Percentiles rank a stretch among this genome's conserved stretches.
Evolutionary conservation across 1,140 invertebrate genomes (phyloP).

Genomic region (Aphaenogaster rudis): DNA sequence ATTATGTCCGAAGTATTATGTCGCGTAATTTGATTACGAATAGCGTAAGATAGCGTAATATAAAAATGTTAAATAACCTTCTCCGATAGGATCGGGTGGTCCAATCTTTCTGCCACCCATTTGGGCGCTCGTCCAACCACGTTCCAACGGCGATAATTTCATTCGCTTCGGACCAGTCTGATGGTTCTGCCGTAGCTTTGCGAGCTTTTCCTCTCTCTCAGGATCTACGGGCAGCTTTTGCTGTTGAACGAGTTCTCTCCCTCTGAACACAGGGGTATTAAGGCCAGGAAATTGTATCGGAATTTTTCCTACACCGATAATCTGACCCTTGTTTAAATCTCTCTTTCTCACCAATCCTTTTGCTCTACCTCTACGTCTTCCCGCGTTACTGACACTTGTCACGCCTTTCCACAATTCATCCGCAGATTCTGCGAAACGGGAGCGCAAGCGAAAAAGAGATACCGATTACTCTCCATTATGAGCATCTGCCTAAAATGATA

Average conservation of each 20-base stretch:
- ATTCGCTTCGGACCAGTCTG: conserved; percentile 89
- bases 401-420: conserved; percentile 97
- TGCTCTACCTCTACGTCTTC: conserved; percentile 97
- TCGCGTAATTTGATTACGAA: no score
- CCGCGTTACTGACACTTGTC: conserved; percentile 98
- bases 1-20: no score
- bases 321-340: conserved; percentile 96
- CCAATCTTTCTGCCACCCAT: conserved; percentile 95
- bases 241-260: conserved; percentile 91
- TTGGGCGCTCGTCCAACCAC: conserved; percentile 95
- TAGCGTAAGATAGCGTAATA: neutral
- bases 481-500: neutral
- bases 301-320: conserved; percentile 94
- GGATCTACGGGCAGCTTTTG: conserved; percentile 91
- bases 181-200: conserved; percentile 90
- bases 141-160: conserved; percentile 92
- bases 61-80: conserved; percentile 86
- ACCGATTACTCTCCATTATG: neutral
- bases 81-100: conserved; percentile 93
- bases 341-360: conserved; percentile 92
- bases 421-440: conserved; percentile 89
- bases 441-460: conserved; percentile 4
- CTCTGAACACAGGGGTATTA: conserved; percentile 93
- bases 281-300: conserved; percentile 97
- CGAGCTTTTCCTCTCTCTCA: conserved; percentile 90